Evolutionary conservation across 2,888 invertebrate species (phyloP).

Genomic region (Leptothorax acervorum): DNA sequence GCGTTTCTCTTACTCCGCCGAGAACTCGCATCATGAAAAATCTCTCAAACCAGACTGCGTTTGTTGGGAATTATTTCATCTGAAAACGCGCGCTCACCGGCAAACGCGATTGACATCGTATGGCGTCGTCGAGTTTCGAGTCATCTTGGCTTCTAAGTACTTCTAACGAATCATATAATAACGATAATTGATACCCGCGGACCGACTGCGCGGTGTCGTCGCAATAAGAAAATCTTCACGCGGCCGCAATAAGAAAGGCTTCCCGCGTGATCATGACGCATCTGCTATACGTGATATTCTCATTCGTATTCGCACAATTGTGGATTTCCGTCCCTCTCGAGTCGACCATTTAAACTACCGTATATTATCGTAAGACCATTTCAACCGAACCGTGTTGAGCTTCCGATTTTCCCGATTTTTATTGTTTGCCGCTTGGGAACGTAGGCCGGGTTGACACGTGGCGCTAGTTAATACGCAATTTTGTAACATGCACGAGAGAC

Average conservation of each 20-base stretch:
- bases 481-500: slow-evolving; percentile 31
- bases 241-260: background rate
- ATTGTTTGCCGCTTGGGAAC: background rate
- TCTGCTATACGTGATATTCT: background rate
- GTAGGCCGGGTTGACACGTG: background rate
- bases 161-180: slow-evolving; percentile 20
- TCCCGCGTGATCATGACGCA: background rate
- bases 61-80: background rate
- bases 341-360: background rate
- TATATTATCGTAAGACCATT: background rate
- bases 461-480: slow-evolving; percentile 32
- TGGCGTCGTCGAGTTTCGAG: background rate
- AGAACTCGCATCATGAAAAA: slow-evolving; percentile 14
- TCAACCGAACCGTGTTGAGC: background rate
- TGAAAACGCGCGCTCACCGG: background rate
- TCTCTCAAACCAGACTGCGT: background rate
- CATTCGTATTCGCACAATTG: too few species aligned
- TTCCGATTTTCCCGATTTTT: background rate
- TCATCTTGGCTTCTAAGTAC: background rate
- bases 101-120: background rate
- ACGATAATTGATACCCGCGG: slow-evolving; percentile 23
- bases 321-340: background rate
- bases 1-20: background rate
- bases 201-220: slow-evolving; percentile 13
- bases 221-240: slow-evolving; percentile 20